Conservation (phyloP, 1,140 invertebrate genomes). For the Melitaea cinxia region DNA sequence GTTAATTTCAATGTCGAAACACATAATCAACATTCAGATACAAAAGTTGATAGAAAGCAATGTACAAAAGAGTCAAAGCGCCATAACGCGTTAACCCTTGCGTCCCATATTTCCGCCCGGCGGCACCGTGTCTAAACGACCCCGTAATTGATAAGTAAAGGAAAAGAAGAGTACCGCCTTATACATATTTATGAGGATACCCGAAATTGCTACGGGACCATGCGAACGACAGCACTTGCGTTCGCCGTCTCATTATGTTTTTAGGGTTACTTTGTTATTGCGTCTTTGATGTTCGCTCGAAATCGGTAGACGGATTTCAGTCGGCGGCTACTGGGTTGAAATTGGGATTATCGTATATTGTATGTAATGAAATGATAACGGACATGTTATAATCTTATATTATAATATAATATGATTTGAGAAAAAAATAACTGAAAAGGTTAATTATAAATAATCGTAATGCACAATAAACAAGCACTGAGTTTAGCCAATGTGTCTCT, state of each 20-base stretch:
- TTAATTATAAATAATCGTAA: no score
- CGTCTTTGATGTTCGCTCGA: slow-evolving; percentile 68
- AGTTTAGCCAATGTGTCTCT: no score
- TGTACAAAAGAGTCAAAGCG: slow-evolving; percentile 1
- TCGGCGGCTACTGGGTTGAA: slow-evolving; percentile 18
- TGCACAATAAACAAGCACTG: no score
- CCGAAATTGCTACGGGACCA: slow-evolving; percentile 71
- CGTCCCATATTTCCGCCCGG: slow-evolving; percentile 59
- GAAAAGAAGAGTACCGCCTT: slow-evolving; percentile 64
- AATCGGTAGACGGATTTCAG: slow-evolving; percentile 56
- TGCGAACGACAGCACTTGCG: slow-evolving; percentile 74
- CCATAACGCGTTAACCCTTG: slow-evolving; percentile 62
- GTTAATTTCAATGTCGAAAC: not conserved
- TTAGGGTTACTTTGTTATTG: slow-evolving; percentile 75
- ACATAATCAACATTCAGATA: not conserved
- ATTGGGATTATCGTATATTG: not conserved
- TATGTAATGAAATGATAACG: no score
- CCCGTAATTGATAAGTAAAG: slow-evolving; percentile 80
- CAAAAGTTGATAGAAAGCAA: not conserved
- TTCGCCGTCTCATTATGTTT: slow-evolving; percentile 74
- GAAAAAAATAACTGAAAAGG: no score
- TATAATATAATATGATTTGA: no score
- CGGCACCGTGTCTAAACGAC: slow-evolving; percentile 64
- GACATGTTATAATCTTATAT: no score
- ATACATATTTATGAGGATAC: slow-evolving; percentile 64